Evolutionary conservation across 2,797 vertebrate genomes (phyloP).

Genomic region (Pseudochirops cupreus): DNA sequence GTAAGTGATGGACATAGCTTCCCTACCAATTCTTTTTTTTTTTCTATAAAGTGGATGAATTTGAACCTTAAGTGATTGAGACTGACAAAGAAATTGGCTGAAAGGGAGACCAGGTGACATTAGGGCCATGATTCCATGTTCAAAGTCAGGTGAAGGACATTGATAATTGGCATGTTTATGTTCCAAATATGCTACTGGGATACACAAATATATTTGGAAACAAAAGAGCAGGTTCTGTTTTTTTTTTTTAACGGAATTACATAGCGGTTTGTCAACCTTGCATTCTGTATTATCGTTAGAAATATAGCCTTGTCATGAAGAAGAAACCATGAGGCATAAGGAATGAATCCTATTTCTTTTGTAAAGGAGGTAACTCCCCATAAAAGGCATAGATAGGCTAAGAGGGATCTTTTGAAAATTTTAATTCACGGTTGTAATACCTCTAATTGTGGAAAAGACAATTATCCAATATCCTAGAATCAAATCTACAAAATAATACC

Average conservation of each 20-base stretch:
- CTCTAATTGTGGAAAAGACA: not conserved
- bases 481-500: not conserved
- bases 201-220: constrained; percentile 14
- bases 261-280: not conserved
- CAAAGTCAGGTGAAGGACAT: not conserved
- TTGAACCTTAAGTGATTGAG: not conserved
- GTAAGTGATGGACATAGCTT: constrained; percentile 12
- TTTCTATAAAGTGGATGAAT: not conserved
- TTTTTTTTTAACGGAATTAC: not conserved
- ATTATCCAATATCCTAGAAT: not conserved
- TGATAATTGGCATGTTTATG: not conserved
- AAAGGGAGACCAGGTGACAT: constrained; percentile 34
- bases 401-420: not conserved
- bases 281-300: not conserved
- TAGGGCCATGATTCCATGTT: not conserved
- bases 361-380: not conserved
- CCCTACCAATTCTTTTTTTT: not conserved
- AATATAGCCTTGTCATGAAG: not conserved
- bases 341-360: not conserved
- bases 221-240: not conserved
- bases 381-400: not conserved
- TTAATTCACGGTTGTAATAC: not conserved
- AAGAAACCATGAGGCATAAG: not conserved
- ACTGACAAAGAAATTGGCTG: not conserved
- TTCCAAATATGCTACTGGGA: constrained; percentile 65